A percentile compares a stretch with the other conserved stretches of the same genome.
These are phyloP conservation scores for Coenonympha arcania DNA, from an alignment of 2,888 invertebrate species.

Conservation along the genomic window DNA sequence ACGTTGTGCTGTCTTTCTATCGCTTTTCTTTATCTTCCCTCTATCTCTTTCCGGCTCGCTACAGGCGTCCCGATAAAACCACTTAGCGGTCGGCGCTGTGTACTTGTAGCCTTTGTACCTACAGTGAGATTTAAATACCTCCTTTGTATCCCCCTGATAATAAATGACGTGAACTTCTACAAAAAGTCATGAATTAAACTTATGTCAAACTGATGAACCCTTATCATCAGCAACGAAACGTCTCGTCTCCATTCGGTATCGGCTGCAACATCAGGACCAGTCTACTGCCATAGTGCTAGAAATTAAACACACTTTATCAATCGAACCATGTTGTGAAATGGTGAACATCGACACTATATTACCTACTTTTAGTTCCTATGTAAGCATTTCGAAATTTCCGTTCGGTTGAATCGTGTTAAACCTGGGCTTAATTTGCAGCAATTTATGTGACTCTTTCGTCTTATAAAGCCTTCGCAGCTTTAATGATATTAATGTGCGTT, in stretches of 20 bases:
- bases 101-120: too few species aligned
- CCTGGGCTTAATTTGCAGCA: not conserved
- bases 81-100: too few species aligned
- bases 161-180: too few species aligned
- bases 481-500: constrained; percentile 23
- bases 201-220: too few species aligned
- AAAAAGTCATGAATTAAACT: too few species aligned
- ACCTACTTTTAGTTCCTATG: constrained; percentile 24
- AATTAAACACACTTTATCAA: not conserved
- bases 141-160: too few species aligned
- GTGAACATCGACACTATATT: constrained; percentile 17
- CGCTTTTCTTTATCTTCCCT: too few species aligned
- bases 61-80: too few species aligned
- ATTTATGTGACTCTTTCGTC: not conserved
- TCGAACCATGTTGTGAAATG: constrained; percentile 17
- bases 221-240: constrained; percentile 18
- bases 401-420: constrained; percentile 5
- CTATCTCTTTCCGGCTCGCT: too few species aligned
- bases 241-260: not conserved
- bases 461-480: not conserved
- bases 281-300: constrained; percentile 20
- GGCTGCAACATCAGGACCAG: constrained; percentile 18
- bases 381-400: constrained; percentile 22
- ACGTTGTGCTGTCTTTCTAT: too few species aligned
- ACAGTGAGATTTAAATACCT: too few species aligned